phyloP scores from a whole-genome alignment of 1,140 invertebrate genomes.

The Hestina assimilis region DNA sequence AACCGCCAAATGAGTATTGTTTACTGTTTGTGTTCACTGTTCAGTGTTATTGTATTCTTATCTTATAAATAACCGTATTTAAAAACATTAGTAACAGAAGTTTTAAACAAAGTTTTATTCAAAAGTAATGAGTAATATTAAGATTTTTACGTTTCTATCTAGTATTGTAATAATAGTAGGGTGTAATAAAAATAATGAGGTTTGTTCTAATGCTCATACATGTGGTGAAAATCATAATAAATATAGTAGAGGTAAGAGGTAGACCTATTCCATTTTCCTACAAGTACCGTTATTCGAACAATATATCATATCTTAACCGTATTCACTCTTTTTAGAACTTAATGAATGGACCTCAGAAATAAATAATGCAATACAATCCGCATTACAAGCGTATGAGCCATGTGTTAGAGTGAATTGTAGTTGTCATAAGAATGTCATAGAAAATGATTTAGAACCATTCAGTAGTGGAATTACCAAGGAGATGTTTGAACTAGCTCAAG shows the following conservation, averaged over 20 bases:
- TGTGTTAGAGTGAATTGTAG: constrained; percentile 77
- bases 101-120: background rate
- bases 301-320: background rate
- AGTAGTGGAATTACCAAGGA: constrained; percentile 82
- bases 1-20: too few species aligned
- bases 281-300: background rate
- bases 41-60: too few species aligned
- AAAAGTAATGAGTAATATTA: constrained; percentile 1
- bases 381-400: constrained; percentile 64
- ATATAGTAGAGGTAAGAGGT: constrained; percentile 34
- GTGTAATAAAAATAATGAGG: constrained; percentile 12
- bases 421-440: constrained; percentile 83
- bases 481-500: constrained; percentile 80
- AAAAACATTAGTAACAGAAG: too few species aligned
- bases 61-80: too few species aligned
- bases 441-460: constrained; percentile 85
- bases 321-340: constrained; percentile 39
- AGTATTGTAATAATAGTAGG: background rate
- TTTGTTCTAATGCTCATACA: constrained; percentile 6
- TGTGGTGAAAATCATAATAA: constrained; percentile 24
- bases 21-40: too few species aligned
- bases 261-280: too few species aligned
- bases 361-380: constrained; percentile 59
- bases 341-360: constrained; percentile 61
- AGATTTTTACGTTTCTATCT: background rate